Conservation (phyloP, 2,797 vertebrate genomes). For the Diplodus sargus region DNA sequence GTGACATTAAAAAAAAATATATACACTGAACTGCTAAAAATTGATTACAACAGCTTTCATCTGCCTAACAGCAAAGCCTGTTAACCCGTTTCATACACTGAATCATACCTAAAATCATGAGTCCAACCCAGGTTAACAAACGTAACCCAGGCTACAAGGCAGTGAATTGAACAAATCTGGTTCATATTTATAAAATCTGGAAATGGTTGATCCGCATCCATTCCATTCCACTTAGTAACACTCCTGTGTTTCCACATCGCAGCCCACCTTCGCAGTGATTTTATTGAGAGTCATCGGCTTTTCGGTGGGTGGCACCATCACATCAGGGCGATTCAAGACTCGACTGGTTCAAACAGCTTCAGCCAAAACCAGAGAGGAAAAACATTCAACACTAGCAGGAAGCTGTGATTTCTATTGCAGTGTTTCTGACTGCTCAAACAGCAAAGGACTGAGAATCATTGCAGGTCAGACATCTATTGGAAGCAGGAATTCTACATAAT, state of each 20-base stretch:
- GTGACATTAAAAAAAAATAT: slow-evolving; percentile 49
- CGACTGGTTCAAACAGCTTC: slow-evolving; percentile 30
- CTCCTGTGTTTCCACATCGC: slow-evolving; percentile 36
- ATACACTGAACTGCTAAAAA: slow-evolving; percentile 38
- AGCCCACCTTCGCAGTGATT: slow-evolving; percentile 5
- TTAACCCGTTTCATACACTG: slow-evolving; percentile 68
- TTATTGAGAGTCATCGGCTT: slow-evolving; percentile 27
- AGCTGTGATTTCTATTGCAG: slow-evolving; percentile 37
- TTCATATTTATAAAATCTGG: slow-evolving; percentile 32
- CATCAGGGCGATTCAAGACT: slow-evolving; percentile 24
- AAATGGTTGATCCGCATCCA: slow-evolving; percentile 20
- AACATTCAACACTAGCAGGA: slow-evolving; percentile 43
- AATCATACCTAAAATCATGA: slow-evolving; percentile 69
- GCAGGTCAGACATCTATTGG: slow-evolving; percentile 14
- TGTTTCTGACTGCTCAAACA: slow-evolving; percentile 9
- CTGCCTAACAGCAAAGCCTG: slow-evolving; percentile 41
- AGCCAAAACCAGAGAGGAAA: slow-evolving; percentile 36
- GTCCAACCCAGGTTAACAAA: slow-evolving; percentile 38
- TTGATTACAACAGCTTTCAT: slow-evolving; percentile 23
- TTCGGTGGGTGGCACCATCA: slow-evolving; percentile 37
- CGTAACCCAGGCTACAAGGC: slow-evolving; percentile 53
- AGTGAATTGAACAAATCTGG: slow-evolving; percentile 54
- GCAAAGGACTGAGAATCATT: slow-evolving; percentile 2
- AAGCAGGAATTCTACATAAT: slow-evolving; percentile 21
- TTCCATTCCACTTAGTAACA: slow-evolving; percentile 29